Evolutionary conservation across 92 coral and sea anemone species (phyloP), one percentile per base, ranked within the genome.

Genomic region (Bergia puertoricense): DNA sequence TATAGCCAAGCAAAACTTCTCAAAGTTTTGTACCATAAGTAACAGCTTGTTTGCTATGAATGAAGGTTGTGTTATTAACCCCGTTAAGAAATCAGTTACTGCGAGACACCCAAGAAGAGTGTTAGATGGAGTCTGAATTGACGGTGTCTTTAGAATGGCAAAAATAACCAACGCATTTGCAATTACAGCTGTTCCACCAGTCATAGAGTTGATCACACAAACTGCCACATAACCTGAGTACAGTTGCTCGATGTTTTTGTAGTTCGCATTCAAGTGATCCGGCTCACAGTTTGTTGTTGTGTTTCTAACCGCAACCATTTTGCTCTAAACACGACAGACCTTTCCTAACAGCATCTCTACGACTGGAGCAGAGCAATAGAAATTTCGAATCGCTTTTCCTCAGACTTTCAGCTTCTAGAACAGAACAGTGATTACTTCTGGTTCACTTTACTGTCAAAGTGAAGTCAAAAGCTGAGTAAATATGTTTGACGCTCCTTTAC

Each of bases 81-180:
- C 87, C 1, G 87, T 84, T 45, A 84, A n/a, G 43, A 84, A 84
- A 36, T 84, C 87, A 36, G 68, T 69, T 42, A 69, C 87, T 30
- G 87, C 87, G 9, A 84, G 37, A 30, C 87, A 84, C 5, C 79
- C 87, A 15, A 84, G 78, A 3, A 84, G 78, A 1, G 79, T 71
- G 45, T 69, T 68, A 1, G 87, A 71, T 8, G 87, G 87, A 1
- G 87, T 69, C 4, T 84, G 87, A 20, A 84, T 69, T 6, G 77
- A 66, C 15, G 87, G 87, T 9, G 87, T 84, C 87, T 48, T 84
- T 15, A 69, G 15, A 38, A 84, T 10, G 39, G 87, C 87, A 2
- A 84, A 0, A 1, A 84, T 43, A 69, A 84, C 38, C 79, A 84
- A 39, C 37, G 66, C 66, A 8, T 84, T 84, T 38, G 62, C 78